Base-by-base conservation (phyloP, 2,113 vertebrate genomes). In the Dasyprocta punctata region DNA sequence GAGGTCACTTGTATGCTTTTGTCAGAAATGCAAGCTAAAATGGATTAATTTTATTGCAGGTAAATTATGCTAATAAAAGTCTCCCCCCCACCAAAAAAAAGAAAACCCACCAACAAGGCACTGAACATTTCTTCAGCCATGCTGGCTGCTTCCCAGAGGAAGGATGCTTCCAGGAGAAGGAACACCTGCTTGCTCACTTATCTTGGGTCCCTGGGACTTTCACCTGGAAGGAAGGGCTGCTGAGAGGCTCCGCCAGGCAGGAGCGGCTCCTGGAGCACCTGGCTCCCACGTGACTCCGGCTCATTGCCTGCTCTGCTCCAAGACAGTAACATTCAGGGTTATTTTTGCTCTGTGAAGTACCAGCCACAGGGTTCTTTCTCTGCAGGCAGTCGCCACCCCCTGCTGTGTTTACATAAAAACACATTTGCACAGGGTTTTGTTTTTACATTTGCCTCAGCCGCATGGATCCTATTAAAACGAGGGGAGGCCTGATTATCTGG, bases 391-490 rank as follows among this genome's bases (percentile, higher is more conserved):
- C 16, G 2, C 73, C 81, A 84, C 38, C 94, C 77, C 97, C 92
- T 95, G 95, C 93, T 92, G 96, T 89, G 97, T 98, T 98, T 97
- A 98, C 97, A 95, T 14, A 86, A 96, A 98, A 97, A 94, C 97
- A 98, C 96, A 89, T 98, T 97, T 98, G 96, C 96, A 82, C 77
- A 65, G 49, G 69, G 93, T 87, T 97, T 98, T 98, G 97, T 96
- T 97, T 97, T 94, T 71, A 86, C 87, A 80, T 93, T 97, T 94
- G 91, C 87, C 92, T 94, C 71, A 52, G 47, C 54, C 0, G 78
- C 85, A 60, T 63, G 81, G 56, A 86, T 93, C 83, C 95, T 86
- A 49, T 89, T 91, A 96, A 92, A 93, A 0, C 26, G 1, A 28
- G 10, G 61, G 86, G 85, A 41, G 80, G 83, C 47, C 67, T 88